Percentiles rank a stretch among this genome's conserved stretches.
Conservation (phyloP, 2,797 vertebrate genomes). For the Anabacerthia variegaticeps region DNA sequence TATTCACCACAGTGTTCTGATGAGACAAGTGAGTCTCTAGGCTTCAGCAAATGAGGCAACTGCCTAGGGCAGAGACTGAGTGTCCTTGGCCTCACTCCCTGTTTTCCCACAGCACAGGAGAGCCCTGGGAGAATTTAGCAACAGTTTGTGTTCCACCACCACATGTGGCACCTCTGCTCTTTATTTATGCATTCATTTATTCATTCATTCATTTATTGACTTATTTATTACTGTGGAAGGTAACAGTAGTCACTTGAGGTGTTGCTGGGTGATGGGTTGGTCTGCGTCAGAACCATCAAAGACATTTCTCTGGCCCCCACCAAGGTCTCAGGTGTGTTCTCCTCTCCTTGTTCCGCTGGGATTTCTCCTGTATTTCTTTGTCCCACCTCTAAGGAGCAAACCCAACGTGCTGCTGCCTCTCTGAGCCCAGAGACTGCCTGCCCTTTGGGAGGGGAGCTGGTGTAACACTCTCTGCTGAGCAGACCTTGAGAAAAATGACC, state of each 20-base stretch:
- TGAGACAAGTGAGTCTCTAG: not conserved
- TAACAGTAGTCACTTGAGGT: not conserved
- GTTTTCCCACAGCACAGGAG: not conserved
- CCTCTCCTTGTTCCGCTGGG: not conserved
- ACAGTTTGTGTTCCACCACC: not conserved
- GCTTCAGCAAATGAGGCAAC: constrained; percentile 2
- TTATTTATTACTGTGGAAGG: not conserved
- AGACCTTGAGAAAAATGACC: not conserved
- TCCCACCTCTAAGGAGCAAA: not conserved
- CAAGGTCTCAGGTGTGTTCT: fast-evolving
- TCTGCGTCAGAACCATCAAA: not conserved
- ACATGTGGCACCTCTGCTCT: not conserved
- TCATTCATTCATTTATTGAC: not conserved
- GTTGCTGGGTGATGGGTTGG: not conserved
- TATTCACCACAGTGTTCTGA: not conserved
- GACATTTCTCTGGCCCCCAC: not conserved
- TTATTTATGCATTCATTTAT: not conserved
- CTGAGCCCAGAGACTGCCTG: not conserved
- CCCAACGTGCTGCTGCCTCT: not conserved
- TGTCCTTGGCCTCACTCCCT: not conserved
- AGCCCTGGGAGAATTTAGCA: not conserved
- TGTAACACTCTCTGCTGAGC: not conserved
- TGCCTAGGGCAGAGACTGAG: not conserved
- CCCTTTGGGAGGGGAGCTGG: not conserved
- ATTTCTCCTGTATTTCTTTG: not conserved